These are phyloP conservation scores for Eupithecia vulgata DNA, from an alignment of 2,888 invertebrate species.

Conservation along the genomic window DNA sequence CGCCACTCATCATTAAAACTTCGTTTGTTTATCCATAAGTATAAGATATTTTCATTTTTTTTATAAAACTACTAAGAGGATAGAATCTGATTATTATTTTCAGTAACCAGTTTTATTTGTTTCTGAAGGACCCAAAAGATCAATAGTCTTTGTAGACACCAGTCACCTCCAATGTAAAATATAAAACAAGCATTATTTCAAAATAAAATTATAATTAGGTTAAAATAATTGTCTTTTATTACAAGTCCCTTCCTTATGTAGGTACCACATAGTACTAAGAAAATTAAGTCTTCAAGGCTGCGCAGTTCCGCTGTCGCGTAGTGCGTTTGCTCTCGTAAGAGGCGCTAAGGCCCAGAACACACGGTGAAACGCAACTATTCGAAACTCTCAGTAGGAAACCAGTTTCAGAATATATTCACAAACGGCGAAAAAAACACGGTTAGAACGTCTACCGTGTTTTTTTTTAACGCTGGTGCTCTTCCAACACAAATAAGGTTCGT, in stretches of 20 bases:
- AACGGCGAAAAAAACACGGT: too few relatives aligned
- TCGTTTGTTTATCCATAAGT: slow-evolving; percentile 9
- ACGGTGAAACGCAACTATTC: too few relatives aligned
- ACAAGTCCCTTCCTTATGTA: not conserved
- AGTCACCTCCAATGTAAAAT: slow-evolving; percentile 61
- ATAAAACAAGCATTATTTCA: slow-evolving; percentile 60
- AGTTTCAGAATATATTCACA: too few relatives aligned
- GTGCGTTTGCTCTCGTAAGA: too few relatives aligned
- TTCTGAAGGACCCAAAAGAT: slow-evolving; percentile 58
- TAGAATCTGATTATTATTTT: slow-evolving; percentile 70
- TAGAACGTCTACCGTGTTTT: too few relatives aligned
- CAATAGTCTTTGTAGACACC: slow-evolving; percentile 64
- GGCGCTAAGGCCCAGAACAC: too few relatives aligned
- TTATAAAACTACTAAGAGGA: slow-evolving; percentile 64
- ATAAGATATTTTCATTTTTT: slow-evolving; percentile 52
- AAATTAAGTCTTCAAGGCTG: too few relatives aligned
- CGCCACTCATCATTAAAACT: slow-evolving; percentile 26
- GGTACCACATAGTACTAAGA: too few relatives aligned
- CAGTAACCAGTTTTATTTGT: slow-evolving; percentile 54
- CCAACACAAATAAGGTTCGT: too few relatives aligned
- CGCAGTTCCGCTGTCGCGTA: too few relatives aligned
- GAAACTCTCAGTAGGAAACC: too few relatives aligned
- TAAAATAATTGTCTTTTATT: slow-evolving; percentile 58
- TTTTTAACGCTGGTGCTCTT: too few relatives aligned
- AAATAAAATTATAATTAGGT: slow-evolving; percentile 78